Conservation (phyloP, 2,113 vertebrate genomes). For the Pithys albifrons region DNA sequence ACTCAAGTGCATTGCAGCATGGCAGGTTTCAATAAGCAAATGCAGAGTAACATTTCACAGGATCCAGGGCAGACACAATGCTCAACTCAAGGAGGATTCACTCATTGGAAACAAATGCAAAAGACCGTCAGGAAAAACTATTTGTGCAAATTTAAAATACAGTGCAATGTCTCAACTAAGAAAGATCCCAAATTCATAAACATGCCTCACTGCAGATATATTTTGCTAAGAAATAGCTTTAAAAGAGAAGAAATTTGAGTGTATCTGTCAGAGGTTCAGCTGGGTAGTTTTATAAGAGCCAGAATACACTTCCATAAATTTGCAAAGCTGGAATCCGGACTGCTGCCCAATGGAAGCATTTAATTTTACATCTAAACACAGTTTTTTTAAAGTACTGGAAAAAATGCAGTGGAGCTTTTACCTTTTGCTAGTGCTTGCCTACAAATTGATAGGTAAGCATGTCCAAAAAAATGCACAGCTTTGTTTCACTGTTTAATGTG, state of each 20-base stretch:
- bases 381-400: neutral
- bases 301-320: conserved; percentile 42
- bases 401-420: neutral
- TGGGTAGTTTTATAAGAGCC: conserved; percentile 2
- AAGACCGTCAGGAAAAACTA: conserved; percentile 9
- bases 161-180: neutral
- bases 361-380: conserved; percentile 27
- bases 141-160: conserved; percentile 15
- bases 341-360: conserved; percentile 48
- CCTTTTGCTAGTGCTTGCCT: neutral
- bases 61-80: neutral
- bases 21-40: neutral
- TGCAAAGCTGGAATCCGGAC: conserved; percentile 4
- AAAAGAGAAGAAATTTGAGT: neutral
- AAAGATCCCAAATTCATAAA: conserved; percentile 28
- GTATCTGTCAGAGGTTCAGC: conserved; percentile 26
- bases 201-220: neutral
- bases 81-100: neutral
- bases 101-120: conserved; percentile 25
- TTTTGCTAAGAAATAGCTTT: neutral
- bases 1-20: neutral
- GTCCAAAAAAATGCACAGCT: neutral
- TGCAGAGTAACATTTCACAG: neutral
- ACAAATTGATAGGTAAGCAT: neutral
- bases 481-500: neutral